Percentiles rank a stretch among this genome's conserved stretches.
Evolutionary conservation across 2,113 vertebrate genomes (phyloP).

Genomic region (Microcebus lehilahytsara): DNA sequence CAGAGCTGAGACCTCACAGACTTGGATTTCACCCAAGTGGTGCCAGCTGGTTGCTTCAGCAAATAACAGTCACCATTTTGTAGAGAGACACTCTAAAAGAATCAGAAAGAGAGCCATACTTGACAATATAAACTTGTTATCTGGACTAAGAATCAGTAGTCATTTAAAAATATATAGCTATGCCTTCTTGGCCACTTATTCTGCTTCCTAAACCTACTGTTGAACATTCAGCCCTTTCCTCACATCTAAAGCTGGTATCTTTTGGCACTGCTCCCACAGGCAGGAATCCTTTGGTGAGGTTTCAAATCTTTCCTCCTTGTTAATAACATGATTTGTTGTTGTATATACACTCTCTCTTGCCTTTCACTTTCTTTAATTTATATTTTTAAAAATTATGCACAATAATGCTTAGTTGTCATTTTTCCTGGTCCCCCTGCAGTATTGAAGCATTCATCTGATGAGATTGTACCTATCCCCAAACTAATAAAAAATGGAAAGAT

Average conservation of each 20-base stretch:
- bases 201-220: neutral
- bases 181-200: neutral
- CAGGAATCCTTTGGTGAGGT: neutral
- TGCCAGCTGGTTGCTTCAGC: conserved; percentile 47
- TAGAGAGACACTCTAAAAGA: neutral
- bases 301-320: neutral
- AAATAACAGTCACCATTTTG: conserved; percentile 54
- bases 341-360: neutral
- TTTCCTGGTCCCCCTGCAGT: neutral
- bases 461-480: neutral
- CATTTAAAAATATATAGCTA: neutral
- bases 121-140: conserved; percentile 1
- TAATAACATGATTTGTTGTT: neutral
- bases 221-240: neutral
- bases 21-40: conserved; percentile 52
- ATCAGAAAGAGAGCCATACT: neutral
- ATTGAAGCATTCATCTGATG: neutral
- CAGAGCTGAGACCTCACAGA: conserved; percentile 10
- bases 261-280: neutral
- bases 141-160: neutral
- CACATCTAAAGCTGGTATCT: neutral
- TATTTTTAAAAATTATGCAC: conserved; percentile 10
- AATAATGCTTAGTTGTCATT: neutral
- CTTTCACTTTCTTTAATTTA: conserved; percentile 13
- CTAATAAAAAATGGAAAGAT: neutral